Base-by-base conservation (phyloP, 2,888 invertebrate genomes). In the Aethes cnicana region DNA sequence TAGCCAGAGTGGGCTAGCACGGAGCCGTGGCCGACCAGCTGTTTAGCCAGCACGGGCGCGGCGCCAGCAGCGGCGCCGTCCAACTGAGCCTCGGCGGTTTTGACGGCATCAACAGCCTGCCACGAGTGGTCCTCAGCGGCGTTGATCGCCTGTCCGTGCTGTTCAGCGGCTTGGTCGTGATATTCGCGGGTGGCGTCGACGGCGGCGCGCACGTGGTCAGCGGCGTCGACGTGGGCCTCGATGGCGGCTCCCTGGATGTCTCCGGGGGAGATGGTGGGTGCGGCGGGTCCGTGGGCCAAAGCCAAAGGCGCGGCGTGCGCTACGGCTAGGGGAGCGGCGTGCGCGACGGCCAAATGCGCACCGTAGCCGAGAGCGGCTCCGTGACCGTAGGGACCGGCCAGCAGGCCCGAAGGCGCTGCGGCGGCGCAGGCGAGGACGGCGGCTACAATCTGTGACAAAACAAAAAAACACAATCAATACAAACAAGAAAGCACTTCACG, bases 121-220 rank as follows among this genome's bases (percentile, higher is more conserved):
- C 89, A 89, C 12, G 84, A 83, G 77, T 88, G 82, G 69, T 86
- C 87, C 56, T 81, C 86, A 48, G 87, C 90, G 62, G 88, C 85
- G 79, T 90, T 88, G 69, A 85, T 67, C 57, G 85, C 87, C 61
- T 74, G 84, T 49, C 86, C 88, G 35, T 86, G 86, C 68, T 83
- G 64, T 57, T 89, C 90, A 58, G 84, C 63, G 56, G 86, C 84
- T 65, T 89, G 88, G 82, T 90, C 87, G 69, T 87, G 86, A 56
- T 66, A 67, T 70, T 84, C 87, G 52, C 86, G 84, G 72, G 71
- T 73, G 54, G 87, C 82, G 59, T 87, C 88, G 47, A 77, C 77
- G 41, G 87, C 69, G 55, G 88, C 88, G 64, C 88, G 87, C 64
- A 71, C 84, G 64, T 87, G 87, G 82, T 88, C 89, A 62, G 76